phyloP scores from a whole-genome alignment of 2,888 invertebrate genomes.

The Minunthozetes semirufus region DNA sequence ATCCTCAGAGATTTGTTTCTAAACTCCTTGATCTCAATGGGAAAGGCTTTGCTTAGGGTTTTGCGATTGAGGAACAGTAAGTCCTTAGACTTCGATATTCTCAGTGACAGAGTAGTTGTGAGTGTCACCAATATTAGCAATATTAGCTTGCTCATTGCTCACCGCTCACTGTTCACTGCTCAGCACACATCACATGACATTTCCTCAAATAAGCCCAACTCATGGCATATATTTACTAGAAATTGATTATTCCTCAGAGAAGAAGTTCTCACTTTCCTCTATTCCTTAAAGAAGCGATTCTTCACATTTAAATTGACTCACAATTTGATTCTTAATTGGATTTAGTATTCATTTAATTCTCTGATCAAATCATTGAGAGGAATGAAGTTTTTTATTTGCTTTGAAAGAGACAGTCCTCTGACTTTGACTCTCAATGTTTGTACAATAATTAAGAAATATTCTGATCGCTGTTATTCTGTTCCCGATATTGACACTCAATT shows the following conservation, averaged over 20 bases:
- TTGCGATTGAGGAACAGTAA: not conserved
- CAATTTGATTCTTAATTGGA: conserved; percentile 19
- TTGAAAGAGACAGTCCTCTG: not conserved
- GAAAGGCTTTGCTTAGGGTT: not conserved
- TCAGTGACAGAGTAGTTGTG: not conserved
- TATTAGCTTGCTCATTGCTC: too few species aligned
- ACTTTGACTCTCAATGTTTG: not conserved
- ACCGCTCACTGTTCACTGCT: too few species aligned
- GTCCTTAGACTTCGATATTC: not conserved
- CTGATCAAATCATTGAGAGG: conserved; percentile 16
- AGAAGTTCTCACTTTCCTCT: not conserved
- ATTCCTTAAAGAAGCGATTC: too few species aligned
- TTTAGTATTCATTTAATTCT: conserved; percentile 4
- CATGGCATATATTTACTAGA: not conserved
- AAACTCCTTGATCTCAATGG: not conserved
- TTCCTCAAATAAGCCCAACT: not conserved
- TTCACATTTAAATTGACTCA: conserved; percentile 6
- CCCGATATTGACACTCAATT: not conserved
- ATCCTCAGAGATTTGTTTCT: conserved; percentile 17
- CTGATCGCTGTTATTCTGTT: not conserved
- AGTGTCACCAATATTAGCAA: not conserved
- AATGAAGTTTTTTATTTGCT: not conserved
- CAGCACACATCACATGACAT: too few species aligned
- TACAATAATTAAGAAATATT: not conserved
- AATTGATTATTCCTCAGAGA: conserved; percentile 23